Percentiles rank a stretch among this genome's conserved stretches.
Conservation (phyloP, 2,888 invertebrate species). For the Netelia inedita region DNA sequence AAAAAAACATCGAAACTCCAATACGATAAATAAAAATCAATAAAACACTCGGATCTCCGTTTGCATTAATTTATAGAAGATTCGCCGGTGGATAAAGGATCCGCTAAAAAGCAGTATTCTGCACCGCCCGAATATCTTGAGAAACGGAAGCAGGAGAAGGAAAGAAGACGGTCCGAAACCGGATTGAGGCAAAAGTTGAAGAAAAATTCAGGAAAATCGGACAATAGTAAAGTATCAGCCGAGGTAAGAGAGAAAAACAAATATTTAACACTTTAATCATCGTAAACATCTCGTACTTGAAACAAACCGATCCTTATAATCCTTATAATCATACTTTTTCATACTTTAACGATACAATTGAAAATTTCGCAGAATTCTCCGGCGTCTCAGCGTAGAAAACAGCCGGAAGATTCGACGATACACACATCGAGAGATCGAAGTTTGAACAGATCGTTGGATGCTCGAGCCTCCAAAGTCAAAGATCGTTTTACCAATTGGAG, state of each 20-base stretch:
- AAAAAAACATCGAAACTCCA: constrained; percentile 32
- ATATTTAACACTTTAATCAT: neutral
- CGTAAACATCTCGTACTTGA: neutral
- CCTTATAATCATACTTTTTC: neutral
- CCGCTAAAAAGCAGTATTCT: constrained; percentile 91
- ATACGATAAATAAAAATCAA: constrained; percentile 7
- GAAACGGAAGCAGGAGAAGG: constrained; percentile 91
- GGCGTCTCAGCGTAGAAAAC: constrained; percentile 77
- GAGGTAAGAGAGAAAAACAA: constrained; percentile 75
- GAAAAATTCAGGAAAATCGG: constrained; percentile 86
- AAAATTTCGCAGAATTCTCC: constrained; percentile 79
- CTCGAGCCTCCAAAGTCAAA: constrained; percentile 82
- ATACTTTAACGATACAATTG: neutral
- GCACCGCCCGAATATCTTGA: constrained; percentile 95
- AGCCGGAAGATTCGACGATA: constrained; percentile 74
- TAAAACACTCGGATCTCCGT: neutral
- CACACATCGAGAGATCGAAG: constrained; percentile 78
- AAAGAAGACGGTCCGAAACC: constrained; percentile 89
- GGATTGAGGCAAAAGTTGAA: constrained; percentile 87
- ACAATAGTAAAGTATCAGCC: constrained; percentile 72
- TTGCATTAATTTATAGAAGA: constrained; percentile 86
- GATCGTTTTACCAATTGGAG: constrained; percentile 89
- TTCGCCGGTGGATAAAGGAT: constrained; percentile 88
- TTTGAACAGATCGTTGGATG: constrained; percentile 79
- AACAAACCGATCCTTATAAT: neutral